Evolutionary conservation across 2,888 invertebrate species (phyloP), one percentile per base, ranked within the genome.

Genomic region (Diarsia mendica): DNA sequence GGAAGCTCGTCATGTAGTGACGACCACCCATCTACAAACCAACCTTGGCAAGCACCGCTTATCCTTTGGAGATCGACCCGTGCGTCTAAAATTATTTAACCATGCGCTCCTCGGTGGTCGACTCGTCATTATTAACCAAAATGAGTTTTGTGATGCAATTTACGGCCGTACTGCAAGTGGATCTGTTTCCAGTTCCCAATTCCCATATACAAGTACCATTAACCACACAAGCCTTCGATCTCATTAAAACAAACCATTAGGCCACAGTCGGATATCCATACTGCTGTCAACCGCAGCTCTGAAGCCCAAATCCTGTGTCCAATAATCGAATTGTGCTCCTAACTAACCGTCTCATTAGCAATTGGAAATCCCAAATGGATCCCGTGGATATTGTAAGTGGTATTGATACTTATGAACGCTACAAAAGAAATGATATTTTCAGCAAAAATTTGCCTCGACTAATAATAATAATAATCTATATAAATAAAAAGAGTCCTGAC

Each of bases 301-400:
- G 18, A 49, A 28, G 2, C 18, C 28, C 13, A 18, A 53, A 55
- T 20, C n/a, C n/a, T 10, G n/a, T 18, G 20, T 77, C 28, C 64
- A 39, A 77, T 61, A 75, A 75, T 66, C 28, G 39, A n/a, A 48
- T 77, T 55, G 33, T 46, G 28, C 48, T 23, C n/a, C 3, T 39
- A 66, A 66, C 46, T 15, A 46, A 74, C 44, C 2, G 13, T 0
- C 6, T 20, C 15, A 72, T 48, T 39, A 48, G 10, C 28, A 11
- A 20, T 23, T 20, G 75, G 20, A 15, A 48, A 15, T 28, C 9
- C 11, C 58, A 20, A 48, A 48, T 58, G 10, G 0, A 39, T 39
- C 5, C 2, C n/a, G 18, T 1, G 28, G 72, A 28, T n/a, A 39
- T 39, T 39, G 39, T 15, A n/a, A 15, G 3, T 58, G 15, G 39